These are phyloP conservation scores for Atrichornis clamosus DNA, from an alignment of 2,113 vertebrate species.

Conservation along the genomic window DNA sequence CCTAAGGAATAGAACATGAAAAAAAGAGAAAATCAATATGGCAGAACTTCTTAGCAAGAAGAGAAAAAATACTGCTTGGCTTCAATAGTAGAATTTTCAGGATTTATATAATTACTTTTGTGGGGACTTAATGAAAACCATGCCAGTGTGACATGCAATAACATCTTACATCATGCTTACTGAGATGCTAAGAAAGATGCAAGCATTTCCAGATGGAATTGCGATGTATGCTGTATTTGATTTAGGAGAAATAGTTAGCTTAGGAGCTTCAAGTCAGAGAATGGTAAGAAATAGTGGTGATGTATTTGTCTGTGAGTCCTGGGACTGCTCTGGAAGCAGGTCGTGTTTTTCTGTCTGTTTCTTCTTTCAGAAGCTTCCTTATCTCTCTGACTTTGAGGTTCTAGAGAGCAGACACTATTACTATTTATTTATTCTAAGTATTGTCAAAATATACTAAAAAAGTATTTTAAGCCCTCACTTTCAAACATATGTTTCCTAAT, in stretches of 20 bases:
- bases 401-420: background rate
- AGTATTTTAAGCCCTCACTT: background rate
- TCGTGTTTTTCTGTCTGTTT: background rate
- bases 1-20: background rate
- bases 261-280: background rate
- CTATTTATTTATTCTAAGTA: background rate
- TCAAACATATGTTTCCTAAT: background rate
- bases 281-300: background rate
- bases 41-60: background rate
- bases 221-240: fast-evolving
- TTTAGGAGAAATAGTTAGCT: background rate
- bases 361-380: background rate
- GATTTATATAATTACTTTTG: background rate
- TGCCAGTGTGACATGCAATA: background rate
- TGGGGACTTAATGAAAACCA: background rate
- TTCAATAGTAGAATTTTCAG: background rate
- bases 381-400: background rate
- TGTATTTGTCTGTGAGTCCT: background rate
- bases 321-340: background rate
- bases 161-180: background rate
- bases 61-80: background rate
- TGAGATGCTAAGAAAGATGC: background rate
- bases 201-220: background rate
- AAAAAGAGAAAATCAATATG: background rate
- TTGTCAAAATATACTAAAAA: background rate